Percentiles rank a stretch among this genome's conserved stretches.
phyloP scores from a whole-genome alignment of 2,888 invertebrate species.

The Xestia c-nigrum region DNA sequence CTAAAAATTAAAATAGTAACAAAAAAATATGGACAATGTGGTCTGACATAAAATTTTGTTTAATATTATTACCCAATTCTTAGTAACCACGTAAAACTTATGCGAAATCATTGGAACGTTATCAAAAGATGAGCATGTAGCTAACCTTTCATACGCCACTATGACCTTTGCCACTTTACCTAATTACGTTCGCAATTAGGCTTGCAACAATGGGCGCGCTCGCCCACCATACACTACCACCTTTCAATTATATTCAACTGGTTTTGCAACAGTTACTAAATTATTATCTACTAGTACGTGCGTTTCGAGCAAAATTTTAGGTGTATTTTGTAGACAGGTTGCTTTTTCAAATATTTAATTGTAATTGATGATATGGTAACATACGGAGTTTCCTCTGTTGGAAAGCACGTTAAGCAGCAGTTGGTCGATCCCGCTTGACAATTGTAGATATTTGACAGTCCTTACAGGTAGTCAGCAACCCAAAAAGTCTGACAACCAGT shows the following conservation, averaged over 20 bases:
- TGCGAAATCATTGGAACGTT: neutral
- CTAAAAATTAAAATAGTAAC: too few relatives aligned
- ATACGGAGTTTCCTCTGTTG: too few relatives aligned
- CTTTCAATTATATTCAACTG: conserved; percentile 34
- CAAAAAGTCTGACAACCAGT: too few relatives aligned
- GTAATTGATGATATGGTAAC: neutral
- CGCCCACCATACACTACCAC: conserved; percentile 10
- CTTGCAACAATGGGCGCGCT: conserved; percentile 30
- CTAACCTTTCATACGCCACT: conserved; percentile 20
- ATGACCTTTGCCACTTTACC: conserved; percentile 34
- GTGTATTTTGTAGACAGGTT: neutral
- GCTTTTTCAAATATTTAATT: neutral
- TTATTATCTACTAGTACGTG: conserved; percentile 22
- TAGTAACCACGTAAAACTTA: neutral
- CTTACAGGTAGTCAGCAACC: too few relatives aligned
- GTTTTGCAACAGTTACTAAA: conserved; percentile 23
- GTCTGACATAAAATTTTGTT: too few relatives aligned
- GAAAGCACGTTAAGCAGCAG: too few relatives aligned
- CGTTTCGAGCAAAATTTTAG: neutral
- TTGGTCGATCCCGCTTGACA: too few relatives aligned
- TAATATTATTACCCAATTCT: neutral
- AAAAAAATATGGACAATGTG: too few relatives aligned
- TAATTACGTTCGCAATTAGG: conserved; percentile 18
- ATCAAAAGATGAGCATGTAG: conserved; percentile 10
- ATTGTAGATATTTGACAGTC: too few relatives aligned